Evolutionary conservation across 2,113 vertebrate species (phyloP).

Genomic region (Furnarius figulus): DNA sequence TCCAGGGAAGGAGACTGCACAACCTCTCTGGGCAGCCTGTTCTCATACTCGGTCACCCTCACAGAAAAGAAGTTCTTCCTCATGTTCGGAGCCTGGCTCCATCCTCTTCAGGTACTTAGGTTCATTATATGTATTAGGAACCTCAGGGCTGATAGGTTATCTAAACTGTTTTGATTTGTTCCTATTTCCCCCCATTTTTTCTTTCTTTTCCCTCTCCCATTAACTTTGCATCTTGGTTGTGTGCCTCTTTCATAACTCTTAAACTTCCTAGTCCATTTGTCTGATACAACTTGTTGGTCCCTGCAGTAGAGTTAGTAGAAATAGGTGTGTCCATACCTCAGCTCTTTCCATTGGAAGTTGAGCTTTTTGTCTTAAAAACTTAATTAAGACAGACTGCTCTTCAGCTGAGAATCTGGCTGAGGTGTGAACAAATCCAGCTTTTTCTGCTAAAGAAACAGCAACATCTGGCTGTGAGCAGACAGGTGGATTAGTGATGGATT

Average conservation of each 20-base stretch:
- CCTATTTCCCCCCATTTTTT: not conserved
- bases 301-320: not conserved
- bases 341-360: not conserved
- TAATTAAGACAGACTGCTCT: not conserved
- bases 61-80: not conserved
- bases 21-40: not conserved
- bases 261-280: not conserved
- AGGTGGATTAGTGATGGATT: conserved; percentile 23
- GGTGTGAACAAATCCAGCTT: not conserved
- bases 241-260: not conserved
- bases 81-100: not conserved
- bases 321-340: not conserved
- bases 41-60: not conserved
- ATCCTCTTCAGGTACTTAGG: not conserved
- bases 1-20: not conserved
- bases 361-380: not conserved
- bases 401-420: not conserved
- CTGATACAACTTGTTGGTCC: not conserved
- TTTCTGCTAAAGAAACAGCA: not conserved
- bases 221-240: not conserved
- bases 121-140: not conserved
- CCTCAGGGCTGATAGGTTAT: too few relatives aligned
- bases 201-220: not conserved
- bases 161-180: not conserved
- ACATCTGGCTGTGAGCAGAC: not conserved